Evolutionary conservation across 2,888 invertebrate species (phyloP).

Genomic region (Tipula lateralis): DNA sequence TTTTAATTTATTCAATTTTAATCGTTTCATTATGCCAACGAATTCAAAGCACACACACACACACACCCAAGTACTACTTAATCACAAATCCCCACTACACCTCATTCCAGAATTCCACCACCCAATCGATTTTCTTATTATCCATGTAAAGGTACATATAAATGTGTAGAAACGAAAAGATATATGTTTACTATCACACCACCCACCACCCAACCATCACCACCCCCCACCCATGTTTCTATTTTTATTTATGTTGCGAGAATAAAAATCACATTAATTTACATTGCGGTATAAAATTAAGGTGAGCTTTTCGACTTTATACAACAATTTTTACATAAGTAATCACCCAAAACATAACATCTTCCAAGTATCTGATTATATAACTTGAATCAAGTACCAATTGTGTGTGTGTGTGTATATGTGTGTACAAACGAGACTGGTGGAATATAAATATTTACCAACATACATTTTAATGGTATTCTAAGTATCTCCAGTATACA

Average conservation of each 20-base stretch:
- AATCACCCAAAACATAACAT: slow-evolving; percentile 24
- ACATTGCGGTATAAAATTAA: slow-evolving; percentile 24
- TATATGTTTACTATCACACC: neutral
- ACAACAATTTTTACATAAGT: slow-evolving; percentile 9
- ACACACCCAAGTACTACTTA: neutral
- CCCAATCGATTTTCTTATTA: neutral
- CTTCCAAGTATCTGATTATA: slow-evolving; percentile 24
- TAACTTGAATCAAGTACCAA: neutral
- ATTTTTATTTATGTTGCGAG: neutral
- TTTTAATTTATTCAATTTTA: slow-evolving; percentile 19
- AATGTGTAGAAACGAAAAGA: neutral
- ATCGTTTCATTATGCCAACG: neutral
- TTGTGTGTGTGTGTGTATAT: neutral
- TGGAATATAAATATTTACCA: neutral
- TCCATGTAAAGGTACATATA: neutral
- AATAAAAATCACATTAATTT: slow-evolving; percentile 19
- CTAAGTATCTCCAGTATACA: neutral
- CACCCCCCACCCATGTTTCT: neutral
- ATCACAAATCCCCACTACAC: neutral
- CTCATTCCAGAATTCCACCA: neutral
- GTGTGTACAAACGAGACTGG: neutral
- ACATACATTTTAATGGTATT: slow-evolving; percentile 1
- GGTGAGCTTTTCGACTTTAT: neutral
- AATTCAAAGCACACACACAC: neutral
- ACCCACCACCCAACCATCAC: no score